Conservation (phyloP, 2,797 vertebrate species). For the Apogon hyalosoma region DNA sequence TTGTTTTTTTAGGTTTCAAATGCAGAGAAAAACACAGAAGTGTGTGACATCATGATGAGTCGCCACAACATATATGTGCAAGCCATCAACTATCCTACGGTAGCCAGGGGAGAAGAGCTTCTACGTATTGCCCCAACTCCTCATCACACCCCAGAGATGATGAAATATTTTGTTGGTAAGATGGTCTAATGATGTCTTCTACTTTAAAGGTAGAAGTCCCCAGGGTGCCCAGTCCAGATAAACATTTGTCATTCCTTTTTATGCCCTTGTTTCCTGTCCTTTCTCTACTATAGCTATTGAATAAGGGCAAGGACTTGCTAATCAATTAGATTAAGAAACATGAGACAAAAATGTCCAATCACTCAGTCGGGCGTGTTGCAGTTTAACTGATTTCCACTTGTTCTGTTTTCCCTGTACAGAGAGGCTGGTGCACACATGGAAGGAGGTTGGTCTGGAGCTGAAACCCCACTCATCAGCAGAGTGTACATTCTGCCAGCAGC, state of each 20-base stretch:
- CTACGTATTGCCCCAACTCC: slow-evolving; percentile 92
- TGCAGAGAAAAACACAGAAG: slow-evolving; percentile 91
- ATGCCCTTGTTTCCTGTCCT: too few relatives aligned
- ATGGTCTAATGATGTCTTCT: too few relatives aligned
- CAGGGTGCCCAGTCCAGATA: too few relatives aligned
- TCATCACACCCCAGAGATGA: slow-evolving; percentile 94
- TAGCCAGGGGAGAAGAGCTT: slow-evolving; percentile 91
- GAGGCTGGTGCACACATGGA: slow-evolving; percentile 89
- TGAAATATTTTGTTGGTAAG: slow-evolving; percentile 90
- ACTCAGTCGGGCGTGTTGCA: too few relatives aligned
- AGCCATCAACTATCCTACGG: slow-evolving; percentile 93
- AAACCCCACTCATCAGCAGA: slow-evolving; percentile 89
- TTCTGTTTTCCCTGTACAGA: slow-evolving; percentile 78
- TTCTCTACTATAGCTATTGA: too few relatives aligned
- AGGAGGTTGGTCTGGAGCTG: slow-evolving; percentile 86
- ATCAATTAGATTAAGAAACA: too few relatives aligned
- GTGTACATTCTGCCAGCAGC: slow-evolving; percentile 92
- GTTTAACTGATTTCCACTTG: background rate
- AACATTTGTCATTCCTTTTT: too few relatives aligned
- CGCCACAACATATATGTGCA: slow-evolving; percentile 93
- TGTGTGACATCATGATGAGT: slow-evolving; percentile 92
- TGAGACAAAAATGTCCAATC: too few relatives aligned
- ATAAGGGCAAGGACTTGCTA: too few relatives aligned
- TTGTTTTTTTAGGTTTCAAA: slow-evolving; percentile 85
- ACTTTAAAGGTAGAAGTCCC: too few relatives aligned